Conservation (phyloP, 1,140 invertebrate genomes). For the Brachystomella parvula region DNA sequence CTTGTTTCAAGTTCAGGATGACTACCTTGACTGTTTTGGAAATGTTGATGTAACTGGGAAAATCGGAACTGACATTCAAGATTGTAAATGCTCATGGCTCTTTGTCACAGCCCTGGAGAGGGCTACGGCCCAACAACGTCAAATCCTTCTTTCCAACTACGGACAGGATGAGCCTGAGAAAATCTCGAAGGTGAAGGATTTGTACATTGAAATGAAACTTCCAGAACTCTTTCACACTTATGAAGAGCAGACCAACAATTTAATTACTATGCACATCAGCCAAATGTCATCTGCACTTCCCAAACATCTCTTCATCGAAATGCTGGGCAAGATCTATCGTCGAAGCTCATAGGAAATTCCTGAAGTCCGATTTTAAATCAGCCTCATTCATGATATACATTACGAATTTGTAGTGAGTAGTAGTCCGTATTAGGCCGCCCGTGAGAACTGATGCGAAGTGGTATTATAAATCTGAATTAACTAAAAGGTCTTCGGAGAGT, state of each 20-base stretch:
- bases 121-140: conserved; percentile 61
- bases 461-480: too few relatives aligned
- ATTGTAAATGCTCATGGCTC: conserved; percentile 95
- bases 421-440: too few relatives aligned
- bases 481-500: too few relatives aligned
- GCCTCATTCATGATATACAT: too few relatives aligned
- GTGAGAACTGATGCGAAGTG: too few relatives aligned
- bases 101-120: conserved; percentile 78
- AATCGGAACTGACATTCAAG: conserved; percentile 75
- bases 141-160: conserved; percentile 73
- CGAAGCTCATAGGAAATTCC: conserved; percentile 5
- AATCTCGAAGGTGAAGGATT: conserved; percentile 61
- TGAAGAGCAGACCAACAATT: conserved; percentile 76
- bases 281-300: conserved; percentile 74
- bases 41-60: conserved; percentile 54
- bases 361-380: too few relatives aligned
- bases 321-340: conserved; percentile 67
- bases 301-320: conserved; percentile 71
- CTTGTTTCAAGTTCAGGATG: conserved; percentile 88
- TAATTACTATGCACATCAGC: conserved; percentile 73
- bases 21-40: conserved; percentile 57
- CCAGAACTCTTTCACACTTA: conserved; percentile 69
- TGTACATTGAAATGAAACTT: conserved; percentile 72
- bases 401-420: too few relatives aligned
- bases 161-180: conserved; percentile 60